Evolutionary conservation across 2,888 invertebrate species (phyloP).

Genomic region (Folsomia candida): DNA sequence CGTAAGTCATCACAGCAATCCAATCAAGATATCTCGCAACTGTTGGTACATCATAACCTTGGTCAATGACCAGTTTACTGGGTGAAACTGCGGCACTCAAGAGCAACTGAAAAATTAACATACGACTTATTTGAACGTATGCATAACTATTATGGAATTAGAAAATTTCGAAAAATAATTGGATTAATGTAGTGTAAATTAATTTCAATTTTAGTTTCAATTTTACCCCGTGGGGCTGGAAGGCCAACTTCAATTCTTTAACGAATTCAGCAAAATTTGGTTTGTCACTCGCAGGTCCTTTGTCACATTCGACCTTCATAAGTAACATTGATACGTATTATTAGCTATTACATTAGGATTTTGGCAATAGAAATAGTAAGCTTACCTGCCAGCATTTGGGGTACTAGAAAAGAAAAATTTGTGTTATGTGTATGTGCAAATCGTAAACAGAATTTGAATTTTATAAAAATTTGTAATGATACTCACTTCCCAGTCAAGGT

Average conservation of each 20-base stretch:
- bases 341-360: too few species aligned
- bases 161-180: too few species aligned
- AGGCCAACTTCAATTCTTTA: constrained; percentile 66
- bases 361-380: too few species aligned
- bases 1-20: constrained; percentile 91
- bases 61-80: constrained; percentile 81
- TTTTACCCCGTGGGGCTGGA: constrained; percentile 66
- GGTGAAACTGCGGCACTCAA: constrained; percentile 83
- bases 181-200: too few species aligned
- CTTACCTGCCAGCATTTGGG: constrained; percentile 89
- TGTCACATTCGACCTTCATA: constrained; percentile 80
- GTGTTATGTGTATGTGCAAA: too few species aligned
- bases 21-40: constrained; percentile 76
- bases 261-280: constrained; percentile 72
- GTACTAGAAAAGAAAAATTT: constrained; percentile 59
- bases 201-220: too few species aligned
- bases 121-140: too few species aligned
- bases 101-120: too few species aligned
- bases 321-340: too few species aligned
- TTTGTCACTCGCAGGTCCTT: constrained; percentile 80
- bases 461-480: too few species aligned
- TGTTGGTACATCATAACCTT: constrained; percentile 75
- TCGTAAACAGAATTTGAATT: too few species aligned
- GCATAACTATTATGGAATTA: too few species aligned
- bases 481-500: constrained; percentile 78